Conservation (phyloP, 2,797 vertebrate genomes). For the Mus spretus region DNA sequence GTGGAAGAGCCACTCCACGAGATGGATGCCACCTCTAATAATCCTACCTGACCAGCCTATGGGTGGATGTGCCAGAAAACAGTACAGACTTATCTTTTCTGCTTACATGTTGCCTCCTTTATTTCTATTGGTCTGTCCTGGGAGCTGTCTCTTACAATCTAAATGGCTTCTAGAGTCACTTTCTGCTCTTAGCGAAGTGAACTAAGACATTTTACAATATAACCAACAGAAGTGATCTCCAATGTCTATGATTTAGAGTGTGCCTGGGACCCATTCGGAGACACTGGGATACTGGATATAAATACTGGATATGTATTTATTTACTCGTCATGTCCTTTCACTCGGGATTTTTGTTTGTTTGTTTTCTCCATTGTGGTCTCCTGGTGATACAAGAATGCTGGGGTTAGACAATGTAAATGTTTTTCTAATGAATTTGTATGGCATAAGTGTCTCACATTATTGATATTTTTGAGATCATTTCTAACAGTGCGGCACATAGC, state of each 20-base stretch:
- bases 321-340: neutral
- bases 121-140: neutral
- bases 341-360: neutral
- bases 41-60: neutral
- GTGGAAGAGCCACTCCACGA: neutral
- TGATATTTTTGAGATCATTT: conserved; percentile 59
- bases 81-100: neutral
- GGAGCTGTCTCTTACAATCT: neutral
- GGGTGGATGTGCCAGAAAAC: neutral
- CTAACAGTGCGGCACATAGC: neutral
- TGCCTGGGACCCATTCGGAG: neutral
- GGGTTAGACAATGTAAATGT: neutral
- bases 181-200: neutral
- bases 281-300: neutral
- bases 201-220: neutral
- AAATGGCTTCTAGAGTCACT: neutral
- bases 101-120: neutral
- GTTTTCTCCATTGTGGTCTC: conserved; percentile 6
- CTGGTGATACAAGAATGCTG: neutral
- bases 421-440: conserved; percentile 49
- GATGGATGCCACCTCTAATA: neutral
- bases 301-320: neutral
- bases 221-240: neutral
- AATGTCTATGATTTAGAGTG: neutral
- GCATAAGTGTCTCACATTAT: neutral